Percentiles rank a stretch among this genome's conserved stretches.
phyloP scores from a whole-genome alignment of 2,888 invertebrate species.

The Tenthredo distinguenda region DNA sequence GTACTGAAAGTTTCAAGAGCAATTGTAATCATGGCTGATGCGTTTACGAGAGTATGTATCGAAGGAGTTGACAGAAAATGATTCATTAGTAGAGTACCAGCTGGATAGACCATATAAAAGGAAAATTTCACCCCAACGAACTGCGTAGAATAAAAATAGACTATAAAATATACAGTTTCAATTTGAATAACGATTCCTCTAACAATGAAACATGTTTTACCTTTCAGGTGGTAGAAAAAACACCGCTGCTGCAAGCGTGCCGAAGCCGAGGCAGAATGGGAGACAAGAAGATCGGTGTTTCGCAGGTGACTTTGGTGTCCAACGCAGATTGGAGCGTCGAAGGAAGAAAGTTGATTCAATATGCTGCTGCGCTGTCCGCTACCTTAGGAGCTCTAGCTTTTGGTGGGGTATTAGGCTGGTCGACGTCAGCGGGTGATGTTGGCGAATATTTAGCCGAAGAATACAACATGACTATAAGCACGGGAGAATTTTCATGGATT shows the following conservation, averaged over 20 bases:
- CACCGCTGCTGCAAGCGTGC: constrained; percentile 64
- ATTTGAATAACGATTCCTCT: background rate
- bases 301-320: constrained; percentile 81
- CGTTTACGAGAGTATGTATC: background rate
- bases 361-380: constrained; percentile 84
- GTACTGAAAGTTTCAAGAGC: background rate
- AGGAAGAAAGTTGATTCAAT: constrained; percentile 82
- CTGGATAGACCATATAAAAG: background rate
- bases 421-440: constrained; percentile 83
- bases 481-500: constrained; percentile 84
- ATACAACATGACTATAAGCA: constrained; percentile 80
- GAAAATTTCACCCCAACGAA: background rate
- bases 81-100: background rate
- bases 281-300: constrained; percentile 82
- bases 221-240: constrained; percentile 76
- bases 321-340: constrained; percentile 59
- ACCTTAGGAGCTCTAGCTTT: constrained; percentile 89
- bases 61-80: background rate
- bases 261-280: constrained; percentile 67
- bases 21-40: background rate
- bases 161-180: background rate
- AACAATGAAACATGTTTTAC: background rate
- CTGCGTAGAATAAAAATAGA: background rate
- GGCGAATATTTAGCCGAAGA: constrained; percentile 71
- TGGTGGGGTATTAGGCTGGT: constrained; percentile 89